Base-by-base conservation (phyloP, 35 echinoderm and acorn worm genomes). In the Lytechinus pictus region DNA sequence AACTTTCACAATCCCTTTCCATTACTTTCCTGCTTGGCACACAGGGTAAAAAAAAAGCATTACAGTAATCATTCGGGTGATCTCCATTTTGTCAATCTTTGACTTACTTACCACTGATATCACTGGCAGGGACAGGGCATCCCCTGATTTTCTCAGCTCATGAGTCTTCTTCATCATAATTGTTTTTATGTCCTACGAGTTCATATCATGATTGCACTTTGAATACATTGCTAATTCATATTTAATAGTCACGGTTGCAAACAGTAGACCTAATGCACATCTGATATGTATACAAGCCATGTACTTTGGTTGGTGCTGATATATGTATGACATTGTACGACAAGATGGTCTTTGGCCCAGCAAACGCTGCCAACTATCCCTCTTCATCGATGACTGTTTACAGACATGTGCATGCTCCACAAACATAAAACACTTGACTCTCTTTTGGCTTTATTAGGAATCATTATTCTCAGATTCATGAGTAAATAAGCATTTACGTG, bases 151-250 rank as follows among this genome's bases (percentile, higher is more conserved):
- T 54, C 92, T 57, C 9, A 54, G n/a, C 16, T 93, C 54, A 54
- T 93, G 12, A 93, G 92, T 10, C 24, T 57, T 93, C 13, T 24
- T 93, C 92, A 93, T 93, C 92, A 93, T 93, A 44, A 28, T 54
- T n/a, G 19, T 14, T 6, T 79, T 58, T 58, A 3, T 24, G 61
- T 79, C 66, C 14, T n/a, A 16, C 16, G 9, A 24, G 12, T 79
- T 79, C 66, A 79, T 79, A 24, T 79, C 66, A 79, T 8, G 2
- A 79, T 79, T 79, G 66, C 21, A 60, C 57, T 60, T 2, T 3
- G 57, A 79, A 79, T n/a, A 79, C 19, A 79, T 7, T 79, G 33
- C 5, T 8, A 19, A 71, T 24, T 71, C 61, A n/a, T 24, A 79
- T 79, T n/a, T 24, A 24, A 79, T 24, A n/a, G 21, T 79, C 66